A percentile compares a stretch with the other conserved stretches of the same genome.
Evolutionary conservation across 1,140 invertebrate genomes (phyloP).

Genomic region (Reticulitermes speratus): DNA sequence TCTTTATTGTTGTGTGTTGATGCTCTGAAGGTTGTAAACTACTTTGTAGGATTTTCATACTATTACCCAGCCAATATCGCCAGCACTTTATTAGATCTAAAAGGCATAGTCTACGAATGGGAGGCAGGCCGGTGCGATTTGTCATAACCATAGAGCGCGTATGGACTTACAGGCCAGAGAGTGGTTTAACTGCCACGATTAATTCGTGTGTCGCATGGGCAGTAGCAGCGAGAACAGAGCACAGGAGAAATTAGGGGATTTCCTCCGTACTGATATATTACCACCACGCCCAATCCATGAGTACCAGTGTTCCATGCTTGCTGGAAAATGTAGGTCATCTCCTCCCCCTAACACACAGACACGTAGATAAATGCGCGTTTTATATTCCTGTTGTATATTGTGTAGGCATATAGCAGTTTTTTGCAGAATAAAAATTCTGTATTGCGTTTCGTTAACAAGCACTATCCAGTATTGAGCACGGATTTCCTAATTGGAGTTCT

Average conservation of each 20-base stretch:
- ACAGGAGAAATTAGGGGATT: constrained; percentile 1
- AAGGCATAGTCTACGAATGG: background rate
- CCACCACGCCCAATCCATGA: background rate
- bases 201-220: background rate
- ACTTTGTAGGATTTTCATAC: background rate
- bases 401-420: too few relatives aligned
- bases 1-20: background rate
- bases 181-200: background rate
- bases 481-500: too few relatives aligned
- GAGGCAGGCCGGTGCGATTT: background rate
- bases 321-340: background rate
- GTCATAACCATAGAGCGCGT: background rate
- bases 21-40: background rate
- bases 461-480: too few relatives aligned
- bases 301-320: background rate
- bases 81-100: background rate
- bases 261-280: background rate
- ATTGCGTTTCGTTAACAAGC: too few relatives aligned
- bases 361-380: background rate
- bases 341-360: too few relatives aligned
- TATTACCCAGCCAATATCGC: background rate
- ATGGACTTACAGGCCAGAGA: too few relatives aligned
- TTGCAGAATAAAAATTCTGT: too few relatives aligned
- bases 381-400: background rate
- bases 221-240: background rate